phyloP scores from a whole-genome alignment of 2,113 vertebrate genomes.

The Channa maculata region DNA sequence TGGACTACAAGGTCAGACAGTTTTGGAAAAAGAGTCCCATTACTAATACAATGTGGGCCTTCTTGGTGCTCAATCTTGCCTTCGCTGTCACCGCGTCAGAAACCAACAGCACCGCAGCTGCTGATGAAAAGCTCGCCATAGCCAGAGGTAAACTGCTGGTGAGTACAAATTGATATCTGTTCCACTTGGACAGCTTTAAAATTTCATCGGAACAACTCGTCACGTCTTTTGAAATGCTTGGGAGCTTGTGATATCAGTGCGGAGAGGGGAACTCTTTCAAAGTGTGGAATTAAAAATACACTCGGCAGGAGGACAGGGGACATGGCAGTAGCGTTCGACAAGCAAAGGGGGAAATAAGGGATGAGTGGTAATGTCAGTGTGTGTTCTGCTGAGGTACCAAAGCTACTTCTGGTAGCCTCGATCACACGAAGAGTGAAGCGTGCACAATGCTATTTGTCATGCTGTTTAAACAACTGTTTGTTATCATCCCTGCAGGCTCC shows the following conservation, averaged over 20 bases:
- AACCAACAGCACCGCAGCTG: conserved; percentile 27
- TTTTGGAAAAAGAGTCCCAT: not conserved
- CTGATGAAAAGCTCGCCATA: conserved; percentile 59
- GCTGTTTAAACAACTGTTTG: conserved; percentile 47
- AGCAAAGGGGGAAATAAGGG: not conserved
- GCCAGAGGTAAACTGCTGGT: conserved; percentile 82
- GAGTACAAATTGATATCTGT: conserved; percentile 48
- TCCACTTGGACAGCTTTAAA: not conserved
- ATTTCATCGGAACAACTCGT: not conserved
- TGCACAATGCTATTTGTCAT: conserved; percentile 8
- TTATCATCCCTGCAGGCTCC: conserved; percentile 78
- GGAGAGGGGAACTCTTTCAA: too few species aligned
- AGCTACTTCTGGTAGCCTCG: conserved; percentile 34
- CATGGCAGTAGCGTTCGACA: not conserved
- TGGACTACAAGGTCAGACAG: not conserved
- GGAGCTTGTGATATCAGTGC: too few species aligned
- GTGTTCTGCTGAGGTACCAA: conserved; percentile 15
- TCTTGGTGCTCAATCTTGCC: conserved; percentile 53
- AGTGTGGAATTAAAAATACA: not conserved
- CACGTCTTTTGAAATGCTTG: not conserved
- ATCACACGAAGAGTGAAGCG: conserved; percentile 18
- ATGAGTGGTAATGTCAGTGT: conserved; percentile 9
- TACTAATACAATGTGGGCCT: conserved; percentile 70
- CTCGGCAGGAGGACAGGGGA: too few species aligned
- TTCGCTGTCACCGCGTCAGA: conserved; percentile 40